phyloP scores from a whole-genome alignment of 2,888 invertebrate species.

The Tiliacea citrago region DNA sequence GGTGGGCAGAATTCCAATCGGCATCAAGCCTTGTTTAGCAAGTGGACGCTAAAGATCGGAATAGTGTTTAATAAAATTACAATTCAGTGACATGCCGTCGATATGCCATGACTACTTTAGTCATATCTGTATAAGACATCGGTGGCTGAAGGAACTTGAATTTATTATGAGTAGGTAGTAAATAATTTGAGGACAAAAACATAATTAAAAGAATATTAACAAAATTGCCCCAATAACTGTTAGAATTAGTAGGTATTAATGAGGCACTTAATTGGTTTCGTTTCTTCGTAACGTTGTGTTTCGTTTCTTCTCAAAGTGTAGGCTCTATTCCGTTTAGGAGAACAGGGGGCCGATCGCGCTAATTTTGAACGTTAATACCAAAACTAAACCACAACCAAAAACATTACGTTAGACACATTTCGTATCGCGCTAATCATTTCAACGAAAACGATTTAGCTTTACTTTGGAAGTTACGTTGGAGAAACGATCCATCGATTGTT shows the following conservation, averaged over 20 bases:
- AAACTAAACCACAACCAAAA: no score
- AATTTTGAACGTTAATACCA: no score
- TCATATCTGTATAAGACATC: not conserved
- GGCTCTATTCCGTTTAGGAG: not conserved
- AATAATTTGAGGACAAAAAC: not conserved
- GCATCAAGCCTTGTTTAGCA: conserved; percentile 34
- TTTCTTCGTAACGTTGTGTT: not conserved
- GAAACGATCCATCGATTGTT: no score
- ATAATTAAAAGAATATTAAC: not conserved
- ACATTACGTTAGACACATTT: no score
- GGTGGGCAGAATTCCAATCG: conserved; percentile 49
- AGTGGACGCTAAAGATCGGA: conserved; percentile 8
- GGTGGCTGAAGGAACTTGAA: not conserved
- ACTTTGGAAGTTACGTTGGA: no score
- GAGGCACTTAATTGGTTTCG: not conserved
- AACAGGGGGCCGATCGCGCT: no score
- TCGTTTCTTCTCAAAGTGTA: not conserved
- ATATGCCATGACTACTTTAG: not conserved
- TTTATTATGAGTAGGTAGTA: not conserved
- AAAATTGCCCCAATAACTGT: no score
- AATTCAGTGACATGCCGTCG: not conserved
- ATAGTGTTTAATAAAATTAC: conserved; percentile 18
- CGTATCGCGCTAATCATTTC: no score
- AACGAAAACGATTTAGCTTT: no score
- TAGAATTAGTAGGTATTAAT: no score